Base-by-base conservation (phyloP, 2,797 vertebrate genomes). In the Pampus argenteus region DNA sequence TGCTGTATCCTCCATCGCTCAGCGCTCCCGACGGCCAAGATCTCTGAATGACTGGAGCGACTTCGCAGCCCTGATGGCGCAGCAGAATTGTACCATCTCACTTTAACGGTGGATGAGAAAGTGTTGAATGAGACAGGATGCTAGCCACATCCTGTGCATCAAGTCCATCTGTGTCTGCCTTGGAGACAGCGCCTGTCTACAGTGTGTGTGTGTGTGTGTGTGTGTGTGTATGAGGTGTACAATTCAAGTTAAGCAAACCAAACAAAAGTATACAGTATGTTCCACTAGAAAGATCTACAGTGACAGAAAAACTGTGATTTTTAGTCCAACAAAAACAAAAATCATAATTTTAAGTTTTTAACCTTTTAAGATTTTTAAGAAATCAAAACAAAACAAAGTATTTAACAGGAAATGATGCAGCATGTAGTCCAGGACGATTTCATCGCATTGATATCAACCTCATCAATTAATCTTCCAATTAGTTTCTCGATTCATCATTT, bases 51-150 rank as follows among this genome's bases (percentile, higher is more conserved):
- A 82, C 77, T 82, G 78, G 49, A 68, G 67, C 78, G 66, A 69
- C 72, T 88, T 91, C 61, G 9, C 83, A 58, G 87, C 71, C 78
- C 82, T 77, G 83, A 89, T 82, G 86, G 88, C 61, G 47, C 75
- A 42, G 86, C 74, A 60, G 69, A 78, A 79, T 52, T 58, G 64
- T 58, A 74, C 81, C 82, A 72, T 28, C 66, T 50, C 82, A 88
- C 76, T 71, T 84, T 87, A 89, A 80, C 83, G 3, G 56, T 59
- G 77, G 77, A 87, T 55, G 86, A 66, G 71, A 72, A 82, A 52
- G 88, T 89, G 90, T 86, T 29, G 78, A 74, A 83, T 58, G 68
- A 86, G 83, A 86, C 83, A 60, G 90, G 83, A 92, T 76, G 78
- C 68, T 64, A 42, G 71, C 59, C 71, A 71, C 88, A 54, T 90